Percentiles rank a stretch among this genome's conserved stretches.
Evolutionary conservation across 1,140 invertebrate species (phyloP).

Genomic region (Drosophila repletoides): DNA sequence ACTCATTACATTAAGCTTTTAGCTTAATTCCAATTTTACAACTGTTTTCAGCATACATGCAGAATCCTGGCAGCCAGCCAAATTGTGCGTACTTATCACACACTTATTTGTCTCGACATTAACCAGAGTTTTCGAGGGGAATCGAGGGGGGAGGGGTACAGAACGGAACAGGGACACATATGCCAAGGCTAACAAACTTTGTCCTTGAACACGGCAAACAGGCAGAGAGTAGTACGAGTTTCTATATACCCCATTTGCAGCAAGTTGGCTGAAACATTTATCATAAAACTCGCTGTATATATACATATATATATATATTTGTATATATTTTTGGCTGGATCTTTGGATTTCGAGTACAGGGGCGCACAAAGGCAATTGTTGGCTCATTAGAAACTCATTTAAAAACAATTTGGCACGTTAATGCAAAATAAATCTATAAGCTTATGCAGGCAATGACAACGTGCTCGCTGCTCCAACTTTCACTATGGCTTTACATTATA

Average conservation of each 20-base stretch:
- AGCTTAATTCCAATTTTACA: conserved; percentile 29
- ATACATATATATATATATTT: background rate
- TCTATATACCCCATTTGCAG: conserved; percentile 58
- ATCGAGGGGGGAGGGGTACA: background rate
- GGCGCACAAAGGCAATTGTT: conserved; percentile 59
- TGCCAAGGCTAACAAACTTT: conserved; percentile 71
- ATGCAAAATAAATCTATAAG: conserved; percentile 81
- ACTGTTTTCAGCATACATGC: background rate
- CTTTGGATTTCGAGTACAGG: background rate
- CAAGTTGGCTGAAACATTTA: conserved; percentile 60
- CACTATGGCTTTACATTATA: conserved; percentile 15
- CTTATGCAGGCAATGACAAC: conserved; percentile 62
- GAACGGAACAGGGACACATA: conserved; percentile 8
- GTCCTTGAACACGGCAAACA: conserved; percentile 61
- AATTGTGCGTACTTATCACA: conserved; percentile 29
- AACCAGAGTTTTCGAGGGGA: conserved; percentile 2
- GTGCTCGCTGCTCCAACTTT: conserved; percentile 29
- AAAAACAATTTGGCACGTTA: conserved; percentile 81
- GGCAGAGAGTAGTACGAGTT: conserved; percentile 44
- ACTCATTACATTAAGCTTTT: conserved; percentile 12
- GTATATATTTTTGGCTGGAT: conserved; percentile 3
- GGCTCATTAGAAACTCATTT: conserved; percentile 81
- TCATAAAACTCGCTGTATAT: conserved; percentile 48
- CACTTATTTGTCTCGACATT: conserved; percentile 54
- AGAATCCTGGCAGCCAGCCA: conserved; percentile 14